A percentile compares a stretch with the other conserved stretches of the same genome.
Conservation (phyloP, 2,797 vertebrate genomes). For the Oreochromis grahami region DNA sequence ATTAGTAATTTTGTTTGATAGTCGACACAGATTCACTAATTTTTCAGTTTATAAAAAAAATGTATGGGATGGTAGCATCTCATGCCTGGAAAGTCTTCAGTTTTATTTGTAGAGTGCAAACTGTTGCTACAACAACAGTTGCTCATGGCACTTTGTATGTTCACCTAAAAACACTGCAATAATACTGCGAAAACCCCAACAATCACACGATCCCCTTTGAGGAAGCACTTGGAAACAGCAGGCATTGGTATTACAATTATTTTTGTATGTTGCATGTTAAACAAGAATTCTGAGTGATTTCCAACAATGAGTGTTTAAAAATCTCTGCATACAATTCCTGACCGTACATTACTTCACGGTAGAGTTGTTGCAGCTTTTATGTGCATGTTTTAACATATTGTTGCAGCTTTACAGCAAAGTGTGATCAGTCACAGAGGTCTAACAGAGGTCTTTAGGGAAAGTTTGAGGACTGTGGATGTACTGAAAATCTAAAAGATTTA, state of each 20-base stretch:
- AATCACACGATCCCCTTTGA: background rate
- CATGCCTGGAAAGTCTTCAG: background rate
- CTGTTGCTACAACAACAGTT: accelerated
- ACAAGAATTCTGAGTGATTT: background rate
- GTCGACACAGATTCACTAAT: background rate
- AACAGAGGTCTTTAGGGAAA: background rate
- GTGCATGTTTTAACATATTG: background rate
- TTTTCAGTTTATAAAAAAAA: background rate
- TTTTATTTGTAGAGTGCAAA: background rate
- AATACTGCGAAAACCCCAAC: background rate
- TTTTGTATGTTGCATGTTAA: background rate
- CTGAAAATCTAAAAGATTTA: background rate
- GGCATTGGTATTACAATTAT: accelerated
- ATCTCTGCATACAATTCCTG: background rate
- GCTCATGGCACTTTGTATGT: accelerated
- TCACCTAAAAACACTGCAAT: background rate
- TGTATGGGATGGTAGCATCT: accelerated
- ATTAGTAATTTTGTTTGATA: background rate
- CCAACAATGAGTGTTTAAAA: background rate
- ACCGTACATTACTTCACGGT: background rate
- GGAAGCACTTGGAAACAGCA: background rate
- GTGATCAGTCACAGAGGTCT: background rate
- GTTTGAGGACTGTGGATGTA: background rate
- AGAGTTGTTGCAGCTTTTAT: background rate
- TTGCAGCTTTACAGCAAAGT: background rate